Conservation (phyloP, 2,888 invertebrate genomes). For the Drosophila anomalata region DNA sequence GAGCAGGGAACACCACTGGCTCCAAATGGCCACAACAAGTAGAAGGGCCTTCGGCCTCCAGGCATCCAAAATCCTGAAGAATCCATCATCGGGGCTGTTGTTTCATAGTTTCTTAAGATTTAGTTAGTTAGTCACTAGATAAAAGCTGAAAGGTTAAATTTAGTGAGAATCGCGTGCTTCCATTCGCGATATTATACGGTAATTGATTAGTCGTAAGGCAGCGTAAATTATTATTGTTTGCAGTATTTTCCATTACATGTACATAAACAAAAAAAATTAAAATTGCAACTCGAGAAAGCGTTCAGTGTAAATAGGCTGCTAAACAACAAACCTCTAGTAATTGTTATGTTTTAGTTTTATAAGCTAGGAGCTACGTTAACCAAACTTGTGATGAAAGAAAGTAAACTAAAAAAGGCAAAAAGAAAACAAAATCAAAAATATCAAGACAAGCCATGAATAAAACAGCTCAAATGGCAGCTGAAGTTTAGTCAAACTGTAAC, state of each 20-base stretch:
- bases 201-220: constrained; percentile 41
- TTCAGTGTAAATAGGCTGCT: constrained; percentile 53
- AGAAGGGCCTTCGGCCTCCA: constrained; percentile 7
- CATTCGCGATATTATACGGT: constrained; percentile 77
- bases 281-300: constrained; percentile 32
- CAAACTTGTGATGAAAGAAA: constrained; percentile 67
- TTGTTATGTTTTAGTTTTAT: constrained; percentile 67
- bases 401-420: constrained; percentile 65
- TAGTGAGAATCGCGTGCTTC: constrained; percentile 75
- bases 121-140: constrained; percentile 38
- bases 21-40: constrained; percentile 33
- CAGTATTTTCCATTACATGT: constrained; percentile 70
- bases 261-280: constrained; percentile 56
- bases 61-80: constrained; percentile 17
- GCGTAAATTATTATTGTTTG: constrained; percentile 71
- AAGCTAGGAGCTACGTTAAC: constrained; percentile 65
- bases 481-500: constrained; percentile 29
- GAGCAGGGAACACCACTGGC: constrained; percentile 59
- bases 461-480: constrained; percentile 35
- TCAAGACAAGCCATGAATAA: constrained; percentile 43
- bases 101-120: constrained; percentile 41
- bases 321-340: constrained; percentile 55
- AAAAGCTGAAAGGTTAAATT: constrained; percentile 59
- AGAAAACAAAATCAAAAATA: constrained; percentile 36
- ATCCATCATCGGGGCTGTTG: constrained; percentile 39